Evolutionary conservation across 37 sponge, comb jelly and placozoan species (phyloP).

Genomic region (Axinella damicornis): DNA sequence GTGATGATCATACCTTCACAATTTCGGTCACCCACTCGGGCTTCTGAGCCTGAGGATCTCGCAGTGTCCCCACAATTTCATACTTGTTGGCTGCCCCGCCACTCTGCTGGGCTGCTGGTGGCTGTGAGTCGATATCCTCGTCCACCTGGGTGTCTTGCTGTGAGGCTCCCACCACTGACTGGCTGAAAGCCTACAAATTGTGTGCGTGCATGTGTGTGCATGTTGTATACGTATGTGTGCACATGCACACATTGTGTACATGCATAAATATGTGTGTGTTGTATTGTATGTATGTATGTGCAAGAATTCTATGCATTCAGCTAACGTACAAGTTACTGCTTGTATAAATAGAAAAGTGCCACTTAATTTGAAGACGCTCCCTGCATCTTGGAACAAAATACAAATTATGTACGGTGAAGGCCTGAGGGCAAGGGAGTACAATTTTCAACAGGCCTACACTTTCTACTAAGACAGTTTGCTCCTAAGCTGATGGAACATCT

Average conservation of each 20-base stretch:
- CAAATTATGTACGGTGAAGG: no score
- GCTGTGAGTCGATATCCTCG: slow-evolving; percentile 41
- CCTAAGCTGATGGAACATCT: no score
- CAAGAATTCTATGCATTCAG: no score
- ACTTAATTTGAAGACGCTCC: no score
- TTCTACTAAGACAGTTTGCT: no score
- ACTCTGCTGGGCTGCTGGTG: background rate
- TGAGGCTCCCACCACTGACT: slow-evolving; percentile 69
- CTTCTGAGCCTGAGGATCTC: slow-evolving; percentile 37
- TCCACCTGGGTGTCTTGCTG: slow-evolving; percentile 31
- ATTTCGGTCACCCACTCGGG: slow-evolving; percentile 78
- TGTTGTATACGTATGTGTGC: background rate
- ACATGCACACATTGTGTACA: no score
- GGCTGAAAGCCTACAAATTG: slow-evolving; percentile 64
- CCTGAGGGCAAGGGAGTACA: background rate
- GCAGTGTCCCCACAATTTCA: slow-evolving; percentile 86
- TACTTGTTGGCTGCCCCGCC: slow-evolving; percentile 32
- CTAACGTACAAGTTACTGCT: no score
- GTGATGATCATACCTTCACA: slow-evolving; percentile 14
- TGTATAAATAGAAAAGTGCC: no score
- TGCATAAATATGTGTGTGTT: no score
- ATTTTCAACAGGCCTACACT: background rate
- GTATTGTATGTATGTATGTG: no score
- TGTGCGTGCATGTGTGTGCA: background rate
- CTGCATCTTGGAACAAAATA: no score